Percentiles rank a stretch among this genome's conserved stretches.
phyloP scores from a whole-genome alignment of 2,888 invertebrate genomes.

The Cheilosia soror region DNA sequence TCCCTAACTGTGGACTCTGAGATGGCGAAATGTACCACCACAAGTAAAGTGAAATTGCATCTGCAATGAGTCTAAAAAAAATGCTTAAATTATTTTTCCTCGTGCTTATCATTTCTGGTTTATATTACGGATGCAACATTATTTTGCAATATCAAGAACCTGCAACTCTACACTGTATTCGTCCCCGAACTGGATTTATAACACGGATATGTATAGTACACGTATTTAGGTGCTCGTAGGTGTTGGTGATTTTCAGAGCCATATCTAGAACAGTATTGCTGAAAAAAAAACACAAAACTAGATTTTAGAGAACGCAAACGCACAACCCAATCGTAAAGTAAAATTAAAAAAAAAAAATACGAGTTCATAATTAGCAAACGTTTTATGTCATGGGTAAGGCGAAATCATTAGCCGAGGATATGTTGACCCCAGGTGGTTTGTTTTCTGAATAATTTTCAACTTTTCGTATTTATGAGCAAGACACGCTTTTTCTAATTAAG shows the following conservation, averaged over 20 bases:
- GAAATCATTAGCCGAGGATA: slow-evolving; percentile 18
- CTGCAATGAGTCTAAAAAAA: slow-evolving; percentile 17
- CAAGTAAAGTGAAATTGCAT: slow-evolving; percentile 4
- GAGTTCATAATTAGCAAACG: slow-evolving; percentile 14
- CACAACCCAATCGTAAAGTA: slow-evolving; percentile 8
- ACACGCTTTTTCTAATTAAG: background rate
- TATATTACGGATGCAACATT: slow-evolving; percentile 30
- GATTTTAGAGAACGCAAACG: slow-evolving; percentile 12
- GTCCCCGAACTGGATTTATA: slow-evolving; percentile 35
- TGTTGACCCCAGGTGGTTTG: slow-evolving; percentile 28
- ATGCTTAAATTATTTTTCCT: slow-evolving; percentile 11
- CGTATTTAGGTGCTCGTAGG: slow-evolving; percentile 7
- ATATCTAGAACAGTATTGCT: slow-evolving; percentile 14
- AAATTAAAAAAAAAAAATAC: background rate
- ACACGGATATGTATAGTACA: background rate
- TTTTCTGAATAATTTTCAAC: background rate
- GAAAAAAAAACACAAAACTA: slow-evolving; percentile 1
- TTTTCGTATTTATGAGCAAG: background rate
- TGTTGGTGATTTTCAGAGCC: slow-evolving; percentile 27
- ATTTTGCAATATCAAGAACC: slow-evolving; percentile 13
- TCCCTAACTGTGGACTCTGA: background rate
- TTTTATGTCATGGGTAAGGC: slow-evolving; percentile 17
- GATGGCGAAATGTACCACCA: background rate
- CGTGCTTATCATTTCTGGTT: slow-evolving; percentile 42
- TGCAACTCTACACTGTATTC: slow-evolving; percentile 3